Base-by-base conservation (phyloP, 2,113 vertebrate species). In the Tauraco erythrolophus region DNA sequence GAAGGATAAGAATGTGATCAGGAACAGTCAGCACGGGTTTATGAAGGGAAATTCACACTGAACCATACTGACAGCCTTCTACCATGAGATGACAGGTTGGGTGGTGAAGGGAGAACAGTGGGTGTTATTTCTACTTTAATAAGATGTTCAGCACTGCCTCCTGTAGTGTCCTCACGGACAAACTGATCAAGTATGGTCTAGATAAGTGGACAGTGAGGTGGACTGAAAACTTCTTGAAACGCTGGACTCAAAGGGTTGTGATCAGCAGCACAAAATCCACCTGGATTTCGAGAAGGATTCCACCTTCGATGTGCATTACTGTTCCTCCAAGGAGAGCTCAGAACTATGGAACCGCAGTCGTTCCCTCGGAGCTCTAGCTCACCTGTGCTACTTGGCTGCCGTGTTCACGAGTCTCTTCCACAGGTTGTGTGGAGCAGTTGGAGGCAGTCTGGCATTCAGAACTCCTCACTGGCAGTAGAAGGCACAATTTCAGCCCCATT, bases 301-400 rank as follows among this genome's bases (percentile, higher is more conserved):
- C 10, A 1, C 33, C 37, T 62, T 72, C 1, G 1, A 0, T 22
- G 19, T 60, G 25, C 19, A 1, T 88, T 1, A 1, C 23, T 45
- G 30, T 41, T n/a, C 33, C 19, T 62, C 58, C 46, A 35, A 5
- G 51, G 35, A 33, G 6, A 27, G n/a, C 61, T 84, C 50, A 28
- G 50, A 80, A 2, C 19, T 35, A 0, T 24, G 45, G 33, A 41
- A 6, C 37, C 68, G 53, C 0, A 1, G 5, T 58, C 17, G 3
- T 37, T 82, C 33, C 62, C 35, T 61, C 6, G 3, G 58, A 72
- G 54, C 60, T 80, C 45, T 51, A 31, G 28, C 39, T 74, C 41
- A 25, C 19, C 31, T 5, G 30, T 1, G 9, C 50, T 76, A 24
- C 45, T 75, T 3, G 1, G 39, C 72, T 75, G 39, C 35, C 14